phyloP scores from a whole-genome alignment of 2,888 invertebrate genomes.

The Prosapia bicincta region DNA sequence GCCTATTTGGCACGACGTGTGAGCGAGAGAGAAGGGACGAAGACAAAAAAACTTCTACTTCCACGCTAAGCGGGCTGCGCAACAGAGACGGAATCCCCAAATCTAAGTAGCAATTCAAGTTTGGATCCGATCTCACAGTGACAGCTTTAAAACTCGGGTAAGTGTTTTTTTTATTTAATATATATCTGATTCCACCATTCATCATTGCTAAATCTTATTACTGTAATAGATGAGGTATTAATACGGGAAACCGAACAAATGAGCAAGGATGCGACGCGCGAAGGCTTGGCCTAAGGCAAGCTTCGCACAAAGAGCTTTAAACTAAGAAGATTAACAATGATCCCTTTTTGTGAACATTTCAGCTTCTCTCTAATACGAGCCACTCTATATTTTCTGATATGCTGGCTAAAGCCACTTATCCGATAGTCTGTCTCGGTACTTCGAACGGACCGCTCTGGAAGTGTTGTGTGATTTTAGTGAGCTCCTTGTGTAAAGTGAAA shows the following conservation, averaged over 20 bases:
- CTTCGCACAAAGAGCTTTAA: constrained; percentile 26
- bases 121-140: constrained; percentile 17
- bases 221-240: constrained; percentile 26
- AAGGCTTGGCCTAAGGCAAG: constrained; percentile 3
- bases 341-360: constrained; percentile 38
- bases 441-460: neutral
- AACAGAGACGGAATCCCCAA: constrained; percentile 20
- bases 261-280: constrained; percentile 1
- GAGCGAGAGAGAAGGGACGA: constrained; percentile 4
- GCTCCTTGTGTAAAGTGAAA: neutral
- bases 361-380: constrained; percentile 7
- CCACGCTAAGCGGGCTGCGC: neutral
- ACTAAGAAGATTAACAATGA: constrained; percentile 38
- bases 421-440: neutral
- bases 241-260: constrained; percentile 23
- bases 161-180: constrained; percentile 17
- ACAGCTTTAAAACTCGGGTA: constrained; percentile 26
- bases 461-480: neutral
- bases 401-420: neutral
- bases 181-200: neutral
- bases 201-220: constrained; percentile 17
- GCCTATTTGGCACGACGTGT: constrained; percentile 12
- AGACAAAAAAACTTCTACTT: constrained; percentile 3
- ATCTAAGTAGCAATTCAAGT: constrained; percentile 26
- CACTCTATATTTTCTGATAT: constrained; percentile 13